phyloP scores from a whole-genome alignment of 2,113 vertebrate genomes.

The Sinocyclocheilus rhinocerous region DNA sequence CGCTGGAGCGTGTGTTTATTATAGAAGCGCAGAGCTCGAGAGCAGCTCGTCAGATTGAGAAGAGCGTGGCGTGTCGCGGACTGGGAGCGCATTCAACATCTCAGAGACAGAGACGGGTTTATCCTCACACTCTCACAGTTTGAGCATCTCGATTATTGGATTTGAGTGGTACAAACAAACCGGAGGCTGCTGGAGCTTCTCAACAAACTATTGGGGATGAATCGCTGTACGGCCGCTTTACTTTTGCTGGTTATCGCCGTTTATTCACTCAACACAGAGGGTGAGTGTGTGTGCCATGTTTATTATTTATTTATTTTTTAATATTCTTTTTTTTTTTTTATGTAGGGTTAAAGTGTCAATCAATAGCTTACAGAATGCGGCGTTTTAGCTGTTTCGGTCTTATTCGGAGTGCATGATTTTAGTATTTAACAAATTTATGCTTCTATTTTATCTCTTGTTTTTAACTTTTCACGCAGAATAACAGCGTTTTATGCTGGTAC shows the following conservation, averaged over 20 bases:
- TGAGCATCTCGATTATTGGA: constrained; percentile 55
- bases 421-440: not conserved
- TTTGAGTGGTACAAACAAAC: not conserved
- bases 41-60: constrained; percentile 35
- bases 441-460: not conserved
- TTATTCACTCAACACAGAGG: constrained; percentile 84
- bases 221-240: constrained; percentile 83
- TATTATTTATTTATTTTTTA: not conserved
- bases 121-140: not conserved
- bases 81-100: constrained; percentile 27
- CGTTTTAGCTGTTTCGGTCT: not conserved
- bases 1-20: constrained; percentile 86
- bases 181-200: constrained; percentile 38
- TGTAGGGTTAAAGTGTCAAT: not conserved
- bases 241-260: constrained; percentile 86
- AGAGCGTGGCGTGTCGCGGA: not conserved
- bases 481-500: not conserved
- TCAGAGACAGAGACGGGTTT: not conserved
- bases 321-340: not conserved
- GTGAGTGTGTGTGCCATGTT: constrained; percentile 70
- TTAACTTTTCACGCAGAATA: not conserved
- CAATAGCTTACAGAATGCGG: not conserved
- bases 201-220: constrained; percentile 79
- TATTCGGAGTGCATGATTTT: not conserved
- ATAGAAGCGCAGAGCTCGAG: constrained; percentile 77